Conservation (phyloP, 2,113 vertebrate species). For the Syrrhaptes paradoxus region DNA sequence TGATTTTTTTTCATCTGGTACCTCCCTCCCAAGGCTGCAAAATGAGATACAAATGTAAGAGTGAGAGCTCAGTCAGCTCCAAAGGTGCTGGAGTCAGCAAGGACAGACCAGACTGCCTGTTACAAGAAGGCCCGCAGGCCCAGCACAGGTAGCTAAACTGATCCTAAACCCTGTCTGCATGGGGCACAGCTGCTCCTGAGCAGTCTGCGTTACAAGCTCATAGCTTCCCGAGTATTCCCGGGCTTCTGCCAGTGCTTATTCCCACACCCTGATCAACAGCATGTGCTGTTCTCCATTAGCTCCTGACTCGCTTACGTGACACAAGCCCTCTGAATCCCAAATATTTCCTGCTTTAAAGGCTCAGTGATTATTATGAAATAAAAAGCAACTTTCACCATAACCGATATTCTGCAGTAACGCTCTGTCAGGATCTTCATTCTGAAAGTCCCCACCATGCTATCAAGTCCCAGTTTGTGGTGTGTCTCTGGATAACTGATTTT, state of each 20-base stretch:
- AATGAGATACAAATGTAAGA: neutral
- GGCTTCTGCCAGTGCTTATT: neutral
- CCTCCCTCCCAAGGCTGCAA: neutral
- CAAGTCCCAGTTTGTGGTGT: neutral
- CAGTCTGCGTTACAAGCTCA: neutral
- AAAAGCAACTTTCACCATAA: neutral
- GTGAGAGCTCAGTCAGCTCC: neutral
- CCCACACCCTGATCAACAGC: neutral
- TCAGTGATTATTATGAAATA: neutral
- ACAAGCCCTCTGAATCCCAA: neutral
- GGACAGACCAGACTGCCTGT: neutral
- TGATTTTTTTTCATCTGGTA: neutral
- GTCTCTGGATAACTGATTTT: neutral
- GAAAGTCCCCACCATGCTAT: neutral
- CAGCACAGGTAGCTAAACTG: neutral
- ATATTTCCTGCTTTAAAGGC: neutral
- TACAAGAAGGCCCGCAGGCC: neutral
- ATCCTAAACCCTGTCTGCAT: neutral
- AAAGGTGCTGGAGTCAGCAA: neutral
- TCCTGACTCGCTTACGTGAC: neutral
- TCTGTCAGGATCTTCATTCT: neutral
- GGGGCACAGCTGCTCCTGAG: neutral
- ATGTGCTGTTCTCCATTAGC: neutral
- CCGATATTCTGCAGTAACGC: neutral
- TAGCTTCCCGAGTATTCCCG: neutral